Evolutionary conservation across 2,888 invertebrate species (phyloP).

Genomic region (Pseudoips prasinana): DNA sequence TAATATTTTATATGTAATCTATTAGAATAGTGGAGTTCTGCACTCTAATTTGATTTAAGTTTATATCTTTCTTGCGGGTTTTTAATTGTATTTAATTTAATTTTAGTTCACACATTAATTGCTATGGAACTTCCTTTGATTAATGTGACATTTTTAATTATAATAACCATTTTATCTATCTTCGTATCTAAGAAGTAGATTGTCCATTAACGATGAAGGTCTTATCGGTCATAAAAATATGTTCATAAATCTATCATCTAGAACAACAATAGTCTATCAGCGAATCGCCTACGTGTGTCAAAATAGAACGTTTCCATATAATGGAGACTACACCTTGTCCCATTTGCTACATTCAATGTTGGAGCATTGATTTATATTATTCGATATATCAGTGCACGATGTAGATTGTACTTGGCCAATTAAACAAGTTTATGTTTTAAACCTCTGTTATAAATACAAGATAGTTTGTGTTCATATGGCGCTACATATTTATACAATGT

Average conservation of each 20-base stretch:
- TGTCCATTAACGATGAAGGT: conserved; percentile 5
- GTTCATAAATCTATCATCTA: conserved; percentile 28
- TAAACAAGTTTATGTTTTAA: conserved; percentile 5
- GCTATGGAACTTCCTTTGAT: too few relatives aligned
- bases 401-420: conserved; percentile 1
- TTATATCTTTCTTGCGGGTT: too few relatives aligned
- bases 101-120: too few relatives aligned
- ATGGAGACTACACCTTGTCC: conserved; percentile 45
- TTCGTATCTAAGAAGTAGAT: too few relatives aligned
- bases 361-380: conserved; percentile 47
- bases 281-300: conserved; percentile 39
- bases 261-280: conserved; percentile 54
- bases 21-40: too few relatives aligned
- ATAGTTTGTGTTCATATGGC: too few relatives aligned
- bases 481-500: too few relatives aligned
- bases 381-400: conserved; percentile 33
- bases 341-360: conserved; percentile 46
- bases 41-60: too few relatives aligned
- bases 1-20: too few relatives aligned
- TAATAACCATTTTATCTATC: too few relatives aligned
- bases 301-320: conserved; percentile 41
- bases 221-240: conserved; percentile 20
- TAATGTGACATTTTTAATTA: background rate
- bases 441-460: background rate
- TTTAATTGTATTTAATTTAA: too few relatives aligned